Evolutionary conservation across 2,797 vertebrate species (phyloP), one percentile per base, ranked within the genome.

Genomic region (Micromesistius poutassou): DNA sequence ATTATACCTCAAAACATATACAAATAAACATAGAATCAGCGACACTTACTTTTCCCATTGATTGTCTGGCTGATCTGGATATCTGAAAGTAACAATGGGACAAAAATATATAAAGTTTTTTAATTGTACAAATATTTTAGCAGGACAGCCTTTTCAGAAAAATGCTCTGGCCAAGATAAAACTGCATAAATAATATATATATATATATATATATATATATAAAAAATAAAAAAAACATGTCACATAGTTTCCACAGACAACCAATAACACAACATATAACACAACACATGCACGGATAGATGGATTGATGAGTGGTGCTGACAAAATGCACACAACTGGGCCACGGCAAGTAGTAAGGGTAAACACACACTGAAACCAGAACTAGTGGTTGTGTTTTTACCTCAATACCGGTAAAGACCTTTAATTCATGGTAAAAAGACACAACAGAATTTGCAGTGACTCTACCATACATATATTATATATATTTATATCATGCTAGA

Each of bases 11-110:
- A 38, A 36, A 38, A 38, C 36, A 38, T 38, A 9, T 38, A 10
- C 36, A 38, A 38, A 38, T 38, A 55, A 55, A 5, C 55, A 22
- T 73, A 36, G 10, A 9, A 46, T 40, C 73, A 78, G 78, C 13
- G 30, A 83, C 84, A 93, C 91, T 80, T 93, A 93, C 92, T 90
- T 91, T 90, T 92, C 74, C 88, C 92, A 87, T 89, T 93, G 78
- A 91, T 76, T 78, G 87, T 85, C 86, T 90, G 83, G 81, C 81
- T 91, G 85, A 88, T 85, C 82, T 91, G 86, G 76, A 86, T 35
- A 88, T 93, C 93, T 93, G 87, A 46, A 85, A 87, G 42, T 72
- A 71, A 89, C 16, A 83, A 87, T 66, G 88, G 70, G 77, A 85
- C 77, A 74, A 79, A 72, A 76, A 50, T 76, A 80, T 73, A 77